Conservation (phyloP, 2,113 vertebrate genomes). For the Oceanodroma tethys region DNA sequence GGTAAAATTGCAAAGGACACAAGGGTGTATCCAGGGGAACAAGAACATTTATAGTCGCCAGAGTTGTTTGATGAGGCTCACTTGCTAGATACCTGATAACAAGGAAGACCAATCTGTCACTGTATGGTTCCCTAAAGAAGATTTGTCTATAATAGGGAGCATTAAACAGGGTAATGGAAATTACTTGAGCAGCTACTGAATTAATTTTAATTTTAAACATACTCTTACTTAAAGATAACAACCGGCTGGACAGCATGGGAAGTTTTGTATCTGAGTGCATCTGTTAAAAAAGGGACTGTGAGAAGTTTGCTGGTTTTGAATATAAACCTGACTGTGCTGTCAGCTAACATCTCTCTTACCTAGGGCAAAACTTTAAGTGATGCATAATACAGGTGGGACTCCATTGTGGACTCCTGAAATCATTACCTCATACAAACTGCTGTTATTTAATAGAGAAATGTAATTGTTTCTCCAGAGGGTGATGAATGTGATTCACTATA, state of each 20-base stretch:
- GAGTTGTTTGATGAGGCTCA: constrained; percentile 17
- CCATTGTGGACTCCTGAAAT: background rate
- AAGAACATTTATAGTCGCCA: background rate
- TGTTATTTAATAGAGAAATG: background rate
- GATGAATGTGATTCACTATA: background rate
- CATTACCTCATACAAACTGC: background rate
- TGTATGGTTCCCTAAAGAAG: constrained; percentile 44
- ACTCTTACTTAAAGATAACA: constrained; percentile 31
- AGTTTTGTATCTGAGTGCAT: constrained; percentile 15
- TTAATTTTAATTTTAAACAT: constrained; percentile 55
- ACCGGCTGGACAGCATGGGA: background rate
- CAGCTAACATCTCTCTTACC: background rate
- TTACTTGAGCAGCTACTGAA: constrained; percentile 38
- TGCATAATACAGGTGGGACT: background rate
- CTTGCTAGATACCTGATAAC: constrained; percentile 50
- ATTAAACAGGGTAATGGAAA: constrained; percentile 44
- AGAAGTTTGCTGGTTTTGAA: background rate
- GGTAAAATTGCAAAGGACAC: constrained; percentile 7
- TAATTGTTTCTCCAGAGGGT: constrained; percentile 19
- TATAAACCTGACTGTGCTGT: background rate
- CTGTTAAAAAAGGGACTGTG: background rate
- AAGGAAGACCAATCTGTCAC: constrained; percentile 44
- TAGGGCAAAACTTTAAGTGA: background rate
- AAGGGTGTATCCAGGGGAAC: background rate
- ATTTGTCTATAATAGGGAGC: constrained; percentile 34